Evolutionary conservation across 92 coral and sea anemone species (phyloP).

Genomic region (Muricea muricata): DNA sequence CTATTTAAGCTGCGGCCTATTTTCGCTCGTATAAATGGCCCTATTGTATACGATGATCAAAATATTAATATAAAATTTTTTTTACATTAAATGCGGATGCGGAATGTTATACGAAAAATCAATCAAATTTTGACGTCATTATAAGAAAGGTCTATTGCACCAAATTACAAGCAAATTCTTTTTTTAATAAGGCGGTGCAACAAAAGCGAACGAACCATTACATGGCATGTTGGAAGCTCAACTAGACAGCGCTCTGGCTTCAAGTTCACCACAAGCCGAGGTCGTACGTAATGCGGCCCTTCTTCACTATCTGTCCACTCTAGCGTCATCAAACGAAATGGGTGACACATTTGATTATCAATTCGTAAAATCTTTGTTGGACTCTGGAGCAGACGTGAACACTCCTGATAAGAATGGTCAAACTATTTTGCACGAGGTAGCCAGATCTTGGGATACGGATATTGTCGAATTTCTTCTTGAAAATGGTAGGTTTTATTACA

Average conservation of each 20-base stretch:
- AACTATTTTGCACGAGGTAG: slow-evolving; percentile 36
- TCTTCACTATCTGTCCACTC: slow-evolving; percentile 63
- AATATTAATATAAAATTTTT: too few relatives aligned
- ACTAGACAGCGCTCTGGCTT: background rate
- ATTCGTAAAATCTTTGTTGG: slow-evolving; percentile 33
- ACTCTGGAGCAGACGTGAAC: slow-evolving; percentile 43
- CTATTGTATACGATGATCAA: too few relatives aligned
- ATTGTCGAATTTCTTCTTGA: slow-evolving; percentile 19
- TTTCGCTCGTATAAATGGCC: too few relatives aligned
- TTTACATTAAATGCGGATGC: too few relatives aligned
- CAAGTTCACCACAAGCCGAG: slow-evolving; percentile 14
- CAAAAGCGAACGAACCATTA: slow-evolving; percentile 35
- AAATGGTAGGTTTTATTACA: slow-evolving; percentile 5
- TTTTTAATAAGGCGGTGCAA: slow-evolving; percentile 28
- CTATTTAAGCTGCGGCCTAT: too few relatives aligned
- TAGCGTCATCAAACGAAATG: slow-evolving; percentile 60
- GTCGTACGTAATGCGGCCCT: slow-evolving; percentile 50
- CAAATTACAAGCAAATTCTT: too few relatives aligned
- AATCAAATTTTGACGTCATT: too few relatives aligned
- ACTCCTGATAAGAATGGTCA: slow-evolving; percentile 40
- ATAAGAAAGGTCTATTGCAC: too few relatives aligned
- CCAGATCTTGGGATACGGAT: slow-evolving; percentile 45
- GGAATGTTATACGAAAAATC: too few relatives aligned
- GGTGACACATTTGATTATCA: slow-evolving; percentile 64
- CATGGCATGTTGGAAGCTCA: slow-evolving; percentile 46